Conservation (phyloP, 2,888 invertebrate species). For the Sphinx pinastri region DNA sequence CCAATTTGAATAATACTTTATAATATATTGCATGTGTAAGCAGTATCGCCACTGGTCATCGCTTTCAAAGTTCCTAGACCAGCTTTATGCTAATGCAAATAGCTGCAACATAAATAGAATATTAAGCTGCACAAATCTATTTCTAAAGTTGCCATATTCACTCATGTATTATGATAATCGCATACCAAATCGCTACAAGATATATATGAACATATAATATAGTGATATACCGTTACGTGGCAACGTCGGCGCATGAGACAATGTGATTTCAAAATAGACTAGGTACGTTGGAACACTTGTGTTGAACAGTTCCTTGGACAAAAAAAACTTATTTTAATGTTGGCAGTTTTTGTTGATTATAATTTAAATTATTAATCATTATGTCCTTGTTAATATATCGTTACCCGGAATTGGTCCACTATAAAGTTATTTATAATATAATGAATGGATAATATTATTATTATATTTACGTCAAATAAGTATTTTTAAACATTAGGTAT, state of each 20-base stretch:
- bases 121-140: not conserved
- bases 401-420: not conserved
- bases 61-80: not conserved
- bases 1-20: too few species aligned
- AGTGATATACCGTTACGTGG: conserved; percentile 38
- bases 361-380: not conserved
- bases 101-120: not conserved
- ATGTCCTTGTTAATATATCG: not conserved
- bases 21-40: too few species aligned
- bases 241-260: conserved; percentile 44
- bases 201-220: conserved; percentile 30
- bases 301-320: not conserved
- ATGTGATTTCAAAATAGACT: conserved; percentile 47
- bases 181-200: conserved; percentile 29
- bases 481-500: too few species aligned
- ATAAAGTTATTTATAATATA: not conserved
- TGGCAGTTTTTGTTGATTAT: not conserved
- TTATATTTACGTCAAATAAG: too few species aligned
- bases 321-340: conserved; percentile 8
- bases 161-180: conserved; percentile 26
- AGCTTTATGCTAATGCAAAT: not conserved
- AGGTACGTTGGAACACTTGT: not conserved
- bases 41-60: too few species aligned
- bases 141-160: conserved; percentile 18
- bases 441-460: too few species aligned